Percentiles rank a stretch among this genome's conserved stretches.
These are phyloP conservation scores for Eumerus sabulonum DNA, from an alignment of 2,888 invertebrate genomes.

Conservation along the genomic window DNA sequence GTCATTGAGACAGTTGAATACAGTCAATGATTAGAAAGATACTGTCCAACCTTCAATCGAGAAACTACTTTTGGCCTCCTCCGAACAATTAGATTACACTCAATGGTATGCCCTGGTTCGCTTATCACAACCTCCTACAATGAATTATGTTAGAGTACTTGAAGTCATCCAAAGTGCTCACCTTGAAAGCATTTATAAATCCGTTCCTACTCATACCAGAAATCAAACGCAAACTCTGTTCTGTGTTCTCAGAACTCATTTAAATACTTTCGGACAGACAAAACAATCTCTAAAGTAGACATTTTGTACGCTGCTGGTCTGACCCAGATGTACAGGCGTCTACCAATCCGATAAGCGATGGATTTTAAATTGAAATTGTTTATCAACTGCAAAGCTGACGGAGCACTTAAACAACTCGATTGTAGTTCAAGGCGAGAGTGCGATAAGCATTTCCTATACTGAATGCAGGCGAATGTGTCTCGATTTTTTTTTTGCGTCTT, in stretches of 20 bases:
- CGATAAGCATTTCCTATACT: conserved; percentile 13
- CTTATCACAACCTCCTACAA: no score
- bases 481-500: no score
- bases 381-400: not conserved
- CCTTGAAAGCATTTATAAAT: no score
- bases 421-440: conserved; percentile 43
- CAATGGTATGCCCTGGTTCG: no score
- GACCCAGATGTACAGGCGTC: conserved; percentile 55
- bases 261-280: conserved; percentile 9
- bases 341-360: conserved; percentile 24
- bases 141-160: no score
- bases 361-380: not conserved
- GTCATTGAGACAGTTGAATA: no score
- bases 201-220: not conserved
- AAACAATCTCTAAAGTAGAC: conserved; percentile 13
- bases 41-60: no score
- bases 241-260: not conserved
- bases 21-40: no score
- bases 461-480: not conserved
- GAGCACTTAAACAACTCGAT: conserved; percentile 11
- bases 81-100: no score
- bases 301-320: conserved; percentile 5
- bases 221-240: not conserved
- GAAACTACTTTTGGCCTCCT: no score
- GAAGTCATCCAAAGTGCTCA: no score